Conservation (phyloP, 2,113 vertebrate genomes). For the Rhea pennata region DNA sequence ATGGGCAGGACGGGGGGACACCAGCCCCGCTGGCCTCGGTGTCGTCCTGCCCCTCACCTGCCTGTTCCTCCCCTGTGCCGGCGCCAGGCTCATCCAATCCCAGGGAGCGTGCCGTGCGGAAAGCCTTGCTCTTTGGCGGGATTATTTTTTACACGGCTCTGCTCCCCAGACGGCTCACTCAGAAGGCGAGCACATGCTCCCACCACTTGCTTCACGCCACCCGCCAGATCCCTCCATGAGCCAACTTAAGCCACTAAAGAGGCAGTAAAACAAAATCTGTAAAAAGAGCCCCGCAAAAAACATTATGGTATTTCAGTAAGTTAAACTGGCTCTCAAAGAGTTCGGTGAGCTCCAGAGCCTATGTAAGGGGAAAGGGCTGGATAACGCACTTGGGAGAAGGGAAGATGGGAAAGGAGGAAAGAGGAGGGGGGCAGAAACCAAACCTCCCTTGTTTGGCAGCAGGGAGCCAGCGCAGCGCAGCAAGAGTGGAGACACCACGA, state of each 20-base stretch:
- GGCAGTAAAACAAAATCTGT: background rate
- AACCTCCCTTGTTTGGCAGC: background rate
- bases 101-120: background rate
- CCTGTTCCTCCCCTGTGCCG: no score
- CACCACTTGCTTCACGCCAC: background rate
- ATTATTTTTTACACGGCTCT: background rate
- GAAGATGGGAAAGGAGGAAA: background rate
- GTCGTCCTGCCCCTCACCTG: no score
- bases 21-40: no score
- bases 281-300: background rate
- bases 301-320: background rate
- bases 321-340: background rate
- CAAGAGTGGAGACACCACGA: no score
- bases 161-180: background rate
- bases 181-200: no score
- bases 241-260: background rate
- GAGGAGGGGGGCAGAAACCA: background rate
- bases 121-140: background rate
- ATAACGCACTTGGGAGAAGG: background rate
- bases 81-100: background rate
- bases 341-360: background rate
- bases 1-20: no score
- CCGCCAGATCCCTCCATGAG: no score
- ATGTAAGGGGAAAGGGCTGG: background rate
- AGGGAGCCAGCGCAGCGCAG: background rate